Conservation (phyloP, 2,113 vertebrate species). For the Melospiza georgiana region DNA sequence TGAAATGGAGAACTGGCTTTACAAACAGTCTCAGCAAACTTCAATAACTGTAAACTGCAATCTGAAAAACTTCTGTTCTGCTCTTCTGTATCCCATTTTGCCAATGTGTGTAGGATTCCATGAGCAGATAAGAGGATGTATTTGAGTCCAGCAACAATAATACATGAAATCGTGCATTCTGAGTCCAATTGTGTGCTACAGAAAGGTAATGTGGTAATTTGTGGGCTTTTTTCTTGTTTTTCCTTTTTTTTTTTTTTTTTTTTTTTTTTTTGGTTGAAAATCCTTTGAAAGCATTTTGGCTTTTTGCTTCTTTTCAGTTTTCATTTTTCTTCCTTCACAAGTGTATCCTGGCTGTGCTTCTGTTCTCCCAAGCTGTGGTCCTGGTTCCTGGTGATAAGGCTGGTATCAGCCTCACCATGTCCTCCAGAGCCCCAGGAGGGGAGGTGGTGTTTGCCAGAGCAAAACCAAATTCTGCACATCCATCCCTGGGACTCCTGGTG, state of each 20-base stretch:
- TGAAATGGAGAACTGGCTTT: not conserved
- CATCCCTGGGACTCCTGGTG: not conserved
- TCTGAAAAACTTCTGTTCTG: not conserved
- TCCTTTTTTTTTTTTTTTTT: not conserved
- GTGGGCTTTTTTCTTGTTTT: not conserved
- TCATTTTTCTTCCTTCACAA: not conserved
- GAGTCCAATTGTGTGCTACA: not conserved
- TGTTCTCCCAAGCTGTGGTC: not conserved
- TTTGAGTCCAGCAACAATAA: not conserved
- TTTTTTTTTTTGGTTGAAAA: not conserved
- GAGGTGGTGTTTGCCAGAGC: not conserved
- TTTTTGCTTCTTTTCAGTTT: not conserved
- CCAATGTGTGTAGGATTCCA: not conserved
- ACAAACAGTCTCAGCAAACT: not conserved
- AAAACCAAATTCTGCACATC: not conserved
- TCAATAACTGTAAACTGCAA: not conserved
- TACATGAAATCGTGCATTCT: not conserved
- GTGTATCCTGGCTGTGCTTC: not conserved
- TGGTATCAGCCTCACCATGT: not conserved
- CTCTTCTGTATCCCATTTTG: not conserved
- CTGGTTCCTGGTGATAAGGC: constrained; percentile 31
- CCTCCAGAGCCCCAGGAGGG: not conserved
- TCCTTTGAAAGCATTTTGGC: not conserved
- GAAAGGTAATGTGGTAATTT: not conserved
- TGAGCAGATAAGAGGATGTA: not conserved